These are phyloP conservation scores for Acanthisitta chloris DNA, from an alignment of 2,113 vertebrate genomes.

Conservation along the genomic window DNA sequence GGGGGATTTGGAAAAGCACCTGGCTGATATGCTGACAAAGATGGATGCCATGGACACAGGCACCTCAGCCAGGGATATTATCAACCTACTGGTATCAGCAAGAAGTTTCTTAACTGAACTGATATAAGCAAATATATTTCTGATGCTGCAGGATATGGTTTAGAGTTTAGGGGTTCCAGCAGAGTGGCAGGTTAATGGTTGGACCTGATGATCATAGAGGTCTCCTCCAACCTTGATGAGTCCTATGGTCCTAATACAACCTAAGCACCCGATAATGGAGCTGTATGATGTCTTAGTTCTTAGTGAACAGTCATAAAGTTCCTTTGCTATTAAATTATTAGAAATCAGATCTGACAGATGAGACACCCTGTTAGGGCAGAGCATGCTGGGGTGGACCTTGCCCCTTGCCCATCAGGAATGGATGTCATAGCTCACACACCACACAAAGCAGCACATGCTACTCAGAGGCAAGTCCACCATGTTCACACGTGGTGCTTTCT, in stretches of 20 bases:
- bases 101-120: neutral
- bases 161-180: too few relatives aligned
- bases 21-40: neutral
- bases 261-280: neutral
- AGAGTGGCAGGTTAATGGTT: too few relatives aligned
- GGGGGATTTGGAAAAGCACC: neutral
- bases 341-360: neutral
- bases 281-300: neutral
- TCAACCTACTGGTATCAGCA: neutral
- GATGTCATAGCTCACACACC: neutral
- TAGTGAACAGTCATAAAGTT: neutral
- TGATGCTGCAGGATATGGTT: too few relatives aligned
- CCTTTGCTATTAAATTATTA: neutral
- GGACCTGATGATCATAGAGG: too few relatives aligned
- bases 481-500: neutral
- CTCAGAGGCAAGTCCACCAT: neutral
- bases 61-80: neutral
- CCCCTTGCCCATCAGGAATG: neutral
- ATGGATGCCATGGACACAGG: neutral
- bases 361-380: too few relatives aligned
- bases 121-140: neutral
- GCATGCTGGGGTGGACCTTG: neutral
- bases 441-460: neutral
- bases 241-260: too few relatives aligned
- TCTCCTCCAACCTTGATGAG: too few relatives aligned